These are phyloP conservation scores for Rapana venosa DNA, from an alignment of 2,888 invertebrate species.

Conservation along the genomic window DNA sequence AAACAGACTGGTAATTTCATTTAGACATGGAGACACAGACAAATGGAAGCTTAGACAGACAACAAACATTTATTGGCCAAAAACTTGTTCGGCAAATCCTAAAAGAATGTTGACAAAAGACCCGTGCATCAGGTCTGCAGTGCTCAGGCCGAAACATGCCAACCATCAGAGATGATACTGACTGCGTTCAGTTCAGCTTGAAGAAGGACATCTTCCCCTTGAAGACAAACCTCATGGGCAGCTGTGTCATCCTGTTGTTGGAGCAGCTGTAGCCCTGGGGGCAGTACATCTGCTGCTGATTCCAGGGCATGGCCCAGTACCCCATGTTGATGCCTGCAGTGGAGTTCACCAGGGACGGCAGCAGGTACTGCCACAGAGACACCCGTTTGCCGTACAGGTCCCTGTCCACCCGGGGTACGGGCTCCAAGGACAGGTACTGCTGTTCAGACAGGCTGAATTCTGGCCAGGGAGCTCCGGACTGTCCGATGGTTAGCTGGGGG, in stretches of 20 bases:
- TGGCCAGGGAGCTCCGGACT: neutral
- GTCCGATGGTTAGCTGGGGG: neutral
- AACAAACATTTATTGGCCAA: too few relatives aligned
- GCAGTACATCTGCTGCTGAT: neutral
- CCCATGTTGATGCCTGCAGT: neutral
- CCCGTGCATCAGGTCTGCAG: too few relatives aligned
- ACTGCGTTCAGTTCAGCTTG: neutral
- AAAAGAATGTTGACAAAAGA: too few relatives aligned
- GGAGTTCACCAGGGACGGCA: slow-evolving; percentile 30
- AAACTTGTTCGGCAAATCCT: too few relatives aligned
- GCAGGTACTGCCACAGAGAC: slow-evolving; percentile 21
- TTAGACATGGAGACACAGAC: neutral
- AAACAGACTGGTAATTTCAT: neutral
- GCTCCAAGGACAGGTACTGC: slow-evolving; percentile 16
- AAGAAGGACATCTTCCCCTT: neutral
- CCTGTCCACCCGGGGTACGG: slow-evolving; percentile 12
- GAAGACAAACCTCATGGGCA: neutral
- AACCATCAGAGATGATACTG: too few relatives aligned
- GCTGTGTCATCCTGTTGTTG: neutral
- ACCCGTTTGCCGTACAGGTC: slow-evolving; percentile 34
- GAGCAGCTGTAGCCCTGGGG: neutral
- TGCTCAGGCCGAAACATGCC: too few relatives aligned
- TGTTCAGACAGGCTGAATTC: neutral
- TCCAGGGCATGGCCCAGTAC: neutral
- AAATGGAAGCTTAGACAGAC: too few relatives aligned